Evolutionary conservation across 1,140 invertebrate genomes (phyloP), one percentile per base, ranked within the genome.

Genomic region (Araneus ventricosus): DNA sequence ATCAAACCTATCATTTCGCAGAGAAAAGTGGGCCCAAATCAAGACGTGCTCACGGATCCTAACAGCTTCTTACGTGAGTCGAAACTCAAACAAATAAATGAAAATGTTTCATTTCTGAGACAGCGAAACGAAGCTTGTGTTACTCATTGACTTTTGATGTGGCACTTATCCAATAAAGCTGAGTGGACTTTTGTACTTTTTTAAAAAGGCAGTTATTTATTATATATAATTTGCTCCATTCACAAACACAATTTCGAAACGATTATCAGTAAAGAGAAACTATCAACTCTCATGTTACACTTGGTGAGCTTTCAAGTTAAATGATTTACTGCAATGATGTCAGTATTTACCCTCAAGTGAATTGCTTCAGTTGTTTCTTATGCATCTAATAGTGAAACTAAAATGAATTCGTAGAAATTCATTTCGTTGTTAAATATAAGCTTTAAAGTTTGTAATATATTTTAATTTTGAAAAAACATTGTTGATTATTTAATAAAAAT

Each of bases 41-140:
- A 85, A 70, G 85, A 86, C 61, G 82, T 87, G 91, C 39, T 88
- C 63, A 27, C 24, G 10, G 57, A 86, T 61, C 41, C 45, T 70
- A 45, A 88, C 41, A 59, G 67, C 82, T 37, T n/a, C 41, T 37
- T 39, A 93, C 91, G 91, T 93, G 91, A 93, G 52, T 79, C 63
- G 91, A 93, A 93, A 93, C 37, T 59, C 67, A 93, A 93, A 93
- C 34, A 92, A 85, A 92, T 52, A 86, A 67, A 92, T 86, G 80
- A 92, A 93, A 79, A 88, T 79, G 82, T 80, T 93, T 75, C 34
- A 84, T 59, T 87, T 67, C 27, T 45, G 7, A 45, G 59, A 52
- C 30, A n/a, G 37, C 24, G 37, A 93, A 79, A 61, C 24, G n/a
- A 85, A 63, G 61, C 27, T 14, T 57, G 57, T 41, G 37, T 88